These are phyloP conservation scores for Epiblema foenella DNA, from an alignment of 2,888 invertebrate genomes.

Conservation along the genomic window DNA sequence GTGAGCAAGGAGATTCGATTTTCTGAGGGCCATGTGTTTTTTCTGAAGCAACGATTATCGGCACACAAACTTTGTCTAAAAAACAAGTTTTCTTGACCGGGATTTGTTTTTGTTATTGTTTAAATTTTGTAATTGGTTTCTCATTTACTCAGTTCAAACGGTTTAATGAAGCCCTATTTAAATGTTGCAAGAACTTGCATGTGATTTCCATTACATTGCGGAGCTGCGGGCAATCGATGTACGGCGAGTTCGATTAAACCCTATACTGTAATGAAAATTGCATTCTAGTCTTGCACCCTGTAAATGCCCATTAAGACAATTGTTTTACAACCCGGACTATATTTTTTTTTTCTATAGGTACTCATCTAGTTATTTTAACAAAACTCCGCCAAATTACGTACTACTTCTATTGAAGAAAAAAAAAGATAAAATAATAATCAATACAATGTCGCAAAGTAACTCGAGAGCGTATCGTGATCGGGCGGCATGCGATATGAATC, in stretches of 20 bases:
- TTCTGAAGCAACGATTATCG: slow-evolving; percentile 18
- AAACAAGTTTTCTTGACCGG: slow-evolving; percentile 15
- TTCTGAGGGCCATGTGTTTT: slow-evolving; percentile 18
- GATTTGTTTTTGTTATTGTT: slow-evolving; percentile 54
- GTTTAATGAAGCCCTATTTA: not conserved
- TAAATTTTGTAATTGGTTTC: slow-evolving; percentile 51
- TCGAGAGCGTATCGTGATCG: slow-evolving; percentile 59
- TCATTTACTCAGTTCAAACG: not conserved
- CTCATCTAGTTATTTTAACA: not conserved
- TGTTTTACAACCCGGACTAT: not conserved
- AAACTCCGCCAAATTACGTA: not conserved
- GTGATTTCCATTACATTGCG: too few species aligned
- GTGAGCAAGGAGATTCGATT: slow-evolving; percentile 8
- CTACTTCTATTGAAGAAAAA: not conserved
- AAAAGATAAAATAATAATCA: not conserved
- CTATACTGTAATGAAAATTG: too few species aligned
- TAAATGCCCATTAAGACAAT: too few species aligned
- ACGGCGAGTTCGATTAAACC: too few species aligned
- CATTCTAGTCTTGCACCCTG: too few species aligned
- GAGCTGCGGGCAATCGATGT: too few species aligned
- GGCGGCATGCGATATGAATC: slow-evolving; percentile 52
- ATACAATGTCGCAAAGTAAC: slow-evolving; percentile 60
- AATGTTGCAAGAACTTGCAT: too few species aligned
- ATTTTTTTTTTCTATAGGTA: not conserved
- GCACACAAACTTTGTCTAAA: slow-evolving; percentile 31